Conservation (phyloP, 2,797 vertebrate genomes). For the Syngnathus acus region DNA sequence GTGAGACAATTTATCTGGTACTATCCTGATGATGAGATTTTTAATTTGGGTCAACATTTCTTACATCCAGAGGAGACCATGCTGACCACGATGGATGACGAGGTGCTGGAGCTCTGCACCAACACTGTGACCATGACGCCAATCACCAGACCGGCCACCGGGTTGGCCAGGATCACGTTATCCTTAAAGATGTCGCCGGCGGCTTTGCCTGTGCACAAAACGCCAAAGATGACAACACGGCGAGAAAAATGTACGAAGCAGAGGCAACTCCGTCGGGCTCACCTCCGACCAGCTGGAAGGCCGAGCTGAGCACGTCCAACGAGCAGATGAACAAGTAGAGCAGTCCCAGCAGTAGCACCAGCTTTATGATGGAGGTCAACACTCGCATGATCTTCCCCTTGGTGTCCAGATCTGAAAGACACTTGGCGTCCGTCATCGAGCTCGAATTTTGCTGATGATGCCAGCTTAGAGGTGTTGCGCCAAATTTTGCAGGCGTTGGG, state of each 20-base stretch:
- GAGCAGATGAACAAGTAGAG: constrained; percentile 96
- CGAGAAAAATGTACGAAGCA: too few relatives aligned
- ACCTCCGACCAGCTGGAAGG: constrained; percentile 96
- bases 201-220: constrained; percentile 75
- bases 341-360: constrained; percentile 74
- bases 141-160: constrained; percentile 89
- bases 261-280: constrained; percentile 7
- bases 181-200: constrained; percentile 95
- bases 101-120: constrained; percentile 97
- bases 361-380: constrained; percentile 65
- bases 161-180: constrained; percentile 84
- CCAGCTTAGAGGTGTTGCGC: background rate
- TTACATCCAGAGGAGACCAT: constrained; percentile 95
- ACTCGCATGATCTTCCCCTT: constrained; percentile 76
- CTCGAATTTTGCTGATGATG: background rate
- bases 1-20: too few relatives aligned
- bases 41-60: constrained; percentile 24
- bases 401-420: constrained; percentile 76
- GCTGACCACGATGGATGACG: constrained; percentile 95
- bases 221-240: constrained; percentile 16
- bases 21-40: too few relatives aligned
- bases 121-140: constrained; percentile 93
- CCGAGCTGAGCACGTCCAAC: constrained; percentile 89
- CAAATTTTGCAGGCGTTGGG: background rate
- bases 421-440: too few relatives aligned